Evolutionary conservation across 2,888 invertebrate genomes (phyloP), one percentile per base, ranked within the genome.

Genomic region (Atrina japonica): DNA sequence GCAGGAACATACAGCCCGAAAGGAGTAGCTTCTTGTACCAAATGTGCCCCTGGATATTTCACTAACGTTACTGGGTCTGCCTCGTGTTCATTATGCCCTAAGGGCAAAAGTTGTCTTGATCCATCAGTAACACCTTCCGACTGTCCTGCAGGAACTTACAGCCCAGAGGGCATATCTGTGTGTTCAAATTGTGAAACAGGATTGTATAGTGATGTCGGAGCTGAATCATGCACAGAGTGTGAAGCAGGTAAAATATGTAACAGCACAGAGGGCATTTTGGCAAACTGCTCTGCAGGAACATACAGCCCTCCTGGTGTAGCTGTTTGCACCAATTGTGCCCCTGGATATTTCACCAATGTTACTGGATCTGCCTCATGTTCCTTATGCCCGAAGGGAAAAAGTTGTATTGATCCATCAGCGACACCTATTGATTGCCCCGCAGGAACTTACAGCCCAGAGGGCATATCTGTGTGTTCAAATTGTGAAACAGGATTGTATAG

Each of bases 1-100:
- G 43, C 81, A 2, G 85, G 87, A 29, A 64, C 65, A 0, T 86
- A 84, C 75, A 82, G 83, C 47, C 58, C 72, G 7, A 67, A 72
- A 21, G 73, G 81, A 18, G 76, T 77, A 27, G 43, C 78, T 1
- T 18, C 72, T 2, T 87, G 87, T 75, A 66, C 73, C 2, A 47
- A 66, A 3, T 87, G 87, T 77, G 83, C 82, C 1, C 41, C 53
- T 70, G 87, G 87, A 83, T 66, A 66, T 59, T 61, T 63, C 50
- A 30, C n/a, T n/a, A 7, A 45, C 21, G 52, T 60, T 11, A 74
- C 69, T 18, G 83, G 80, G 6, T 58, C 84, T 1, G 71, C 55
- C 6, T 55, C 63, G 6, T 89, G 84, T 69, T 76, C 71, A 14
- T 43, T 68, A 16, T 88, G 88, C 76, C 82, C 83, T 9, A 78